Base-by-base conservation (phyloP, 2,888 invertebrate species). In the Synergus gifuensis region DNA sequence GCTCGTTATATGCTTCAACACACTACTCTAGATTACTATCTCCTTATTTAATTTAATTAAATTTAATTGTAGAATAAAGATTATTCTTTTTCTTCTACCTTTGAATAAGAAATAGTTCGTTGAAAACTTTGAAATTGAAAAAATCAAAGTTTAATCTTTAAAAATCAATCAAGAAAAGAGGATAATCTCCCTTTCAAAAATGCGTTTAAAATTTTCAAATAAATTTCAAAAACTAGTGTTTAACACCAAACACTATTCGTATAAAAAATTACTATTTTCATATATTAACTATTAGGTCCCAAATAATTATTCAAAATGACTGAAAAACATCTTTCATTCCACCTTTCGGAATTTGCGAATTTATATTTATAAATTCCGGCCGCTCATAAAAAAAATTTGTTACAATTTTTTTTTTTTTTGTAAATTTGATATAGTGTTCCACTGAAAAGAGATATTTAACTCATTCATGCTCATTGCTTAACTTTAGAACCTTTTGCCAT, bases 1-100 rank as follows among this genome's bases (percentile, higher is more conserved):
- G 66, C 40, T 66, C 40, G 66, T 66, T 40, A 66, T 66, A 66
- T 42, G n/a, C 40, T 66, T 64, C 4, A 66, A 66, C 42, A 66
- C 40, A 66, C 42, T 66, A 66, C 18, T 18, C 40, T 40, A 40
- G 66, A n/a, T 66, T n/a, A 40, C 0, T 0, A 42, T 66, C 8
- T 11, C n/a, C 40, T 40, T 42, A 40, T 4, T 11, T 36, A 36
- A 7, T 5, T 7, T 36, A 36, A 36, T 36, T 36, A 36, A 36
- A 36, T 36, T 36, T 66, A n/a, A 66, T 60, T 60, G 2, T 60
- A 42, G 9, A 8, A 63, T 36, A 36, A 63, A 7, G 8, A 42
- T 42, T 66, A 40, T 8, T 66, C 11, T n/a, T n/a, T 42, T 40
- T 7, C n/a, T 40, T 7, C n/a, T 66, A 8, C 42, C 7, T 12